Base-by-base conservation (phyloP, 2,888 invertebrate species). In the Latheticus oryzae region DNA sequence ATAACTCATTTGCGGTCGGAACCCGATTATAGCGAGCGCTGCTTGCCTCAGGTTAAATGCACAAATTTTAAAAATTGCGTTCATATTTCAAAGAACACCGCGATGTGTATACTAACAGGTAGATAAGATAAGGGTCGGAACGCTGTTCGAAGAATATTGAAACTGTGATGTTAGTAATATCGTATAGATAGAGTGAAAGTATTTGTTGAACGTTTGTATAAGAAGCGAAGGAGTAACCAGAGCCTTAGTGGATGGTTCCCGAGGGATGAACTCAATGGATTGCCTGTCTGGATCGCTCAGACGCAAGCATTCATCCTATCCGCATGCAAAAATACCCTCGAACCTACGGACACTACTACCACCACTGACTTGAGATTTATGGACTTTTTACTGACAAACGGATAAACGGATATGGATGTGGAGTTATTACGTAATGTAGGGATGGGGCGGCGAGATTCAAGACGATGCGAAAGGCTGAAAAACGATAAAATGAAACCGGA, bases 31-130 rank as follows among this genome's bases (percentile, higher is more conserved):
- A 58, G 60, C 58, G 70, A 69, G 68, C 72, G 72, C 68, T 68
- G 71, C 68, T 68, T 67, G 70, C 72, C 72, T 61, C 65, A 65
- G 71, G 75, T 70, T 75, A 73, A 75, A 73, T 71, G 70, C 67
- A 68, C 55, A 69, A 73, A 74, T 73, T 74, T 74, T 72, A 70
- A 73, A 75, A 75, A 74, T 74, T 73, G 72, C 63, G 64, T 64
- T 71, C 74, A 71, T 75, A 74, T 74, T 73, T 75, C 71, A 73
- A 59, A 42, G 48, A 26, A 32, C 58, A 45, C 58, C 55, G 37
- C 40, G 50, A 51, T 9, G 23, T 58, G 60, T 61, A 42, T 60
- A 56, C 56, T 63, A 65, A 62, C 64, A 61, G 63, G 62, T 63
- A 62, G 58, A 62, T 62, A 51, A 60, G 58, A 62, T 63, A 57